phyloP scores from a whole-genome alignment of 1,140 invertebrate genomes.

The Drosophila orena region DNA sequence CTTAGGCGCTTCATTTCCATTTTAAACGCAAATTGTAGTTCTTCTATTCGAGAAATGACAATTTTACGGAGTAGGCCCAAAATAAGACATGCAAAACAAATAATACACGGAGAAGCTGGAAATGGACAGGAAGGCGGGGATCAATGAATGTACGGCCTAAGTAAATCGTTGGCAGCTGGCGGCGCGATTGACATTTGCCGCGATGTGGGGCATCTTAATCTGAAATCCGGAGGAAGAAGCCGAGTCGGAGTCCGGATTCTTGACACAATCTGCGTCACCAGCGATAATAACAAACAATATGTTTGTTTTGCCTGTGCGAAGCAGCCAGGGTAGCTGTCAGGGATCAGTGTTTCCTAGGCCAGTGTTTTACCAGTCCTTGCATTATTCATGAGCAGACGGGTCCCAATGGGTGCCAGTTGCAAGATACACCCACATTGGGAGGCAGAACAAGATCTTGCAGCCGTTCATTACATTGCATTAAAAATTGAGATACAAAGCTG shows the following conservation, averaged over 20 bases:
- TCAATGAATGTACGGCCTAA: no score
- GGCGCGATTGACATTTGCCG: constrained; percentile 54
- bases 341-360: constrained; percentile 8
- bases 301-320: constrained; percentile 3
- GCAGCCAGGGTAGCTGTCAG: constrained; percentile 16
- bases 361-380: constrained; percentile 10
- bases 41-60: no score
- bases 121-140: no score
- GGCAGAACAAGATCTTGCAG: constrained; percentile 32
- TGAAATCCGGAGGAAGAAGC: constrained; percentile 16
- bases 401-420: constrained; percentile 23
- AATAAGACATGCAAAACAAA: no score
- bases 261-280: constrained; percentile 22
- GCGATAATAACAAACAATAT: no score
- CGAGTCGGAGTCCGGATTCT: constrained; percentile 24
- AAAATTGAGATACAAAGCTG: constrained; percentile 49
- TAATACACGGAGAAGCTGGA: no score
- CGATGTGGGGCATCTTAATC: constrained; percentile 30
- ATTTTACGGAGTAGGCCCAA: no score
- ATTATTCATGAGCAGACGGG: constrained; percentile 34
- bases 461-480: constrained; percentile 36
- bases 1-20: no score
- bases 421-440: constrained; percentile 41
- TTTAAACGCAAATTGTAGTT: no score
- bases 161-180: constrained; percentile 37